Base-by-base conservation (phyloP, 1,140 invertebrate genomes). In the Meloidogyne exigua region DNA sequence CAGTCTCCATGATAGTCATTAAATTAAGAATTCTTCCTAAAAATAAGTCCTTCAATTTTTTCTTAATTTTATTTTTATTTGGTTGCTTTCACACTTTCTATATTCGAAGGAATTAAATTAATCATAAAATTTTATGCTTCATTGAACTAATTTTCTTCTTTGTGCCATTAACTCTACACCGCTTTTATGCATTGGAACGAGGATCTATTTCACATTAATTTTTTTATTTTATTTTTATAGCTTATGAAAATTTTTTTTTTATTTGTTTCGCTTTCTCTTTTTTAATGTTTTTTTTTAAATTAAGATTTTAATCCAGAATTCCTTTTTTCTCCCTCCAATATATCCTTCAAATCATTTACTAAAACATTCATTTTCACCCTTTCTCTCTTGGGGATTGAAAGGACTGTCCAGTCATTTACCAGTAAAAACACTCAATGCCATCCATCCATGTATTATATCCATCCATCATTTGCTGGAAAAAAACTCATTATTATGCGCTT, bases 401-500 rank as follows among this genome's bases (percentile, higher is more conserved):
- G 21, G 49, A 57, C 44, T 57, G 49, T 57, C 49, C 49, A 57
- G 49, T 57, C 49, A 57, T 57, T n/a, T 18, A 57, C 49, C n/a
- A 57, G 10, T n/a, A 57, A 57, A 57, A 57, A 57, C 49, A 57
- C 49, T 57, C 49, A 57, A 57, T 57, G 49, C 49, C 49, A 57
- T 57, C 49, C 49, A 57, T 57, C 49, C 49, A 57, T 57, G 49
- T 57, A 57, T 57, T 57, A 57, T 57, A 57, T 57, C 49, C 44
- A 15, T 57, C n/a, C 49, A 57, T 57, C 49, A 57, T 18, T n/a
- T 57, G 49, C 21, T 32, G 28, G 7, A n/a, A 12, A 57, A 57
- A 57, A 57, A 57, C 49, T 57, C n/a, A 57, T 57, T 57, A 57
- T n/a, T 57, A 57, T n/a, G 49, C 49, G 49, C 49, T 57, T 57